Base-by-base conservation (phyloP, 2,888 invertebrate genomes). In the Lydus trimaculatus region DNA sequence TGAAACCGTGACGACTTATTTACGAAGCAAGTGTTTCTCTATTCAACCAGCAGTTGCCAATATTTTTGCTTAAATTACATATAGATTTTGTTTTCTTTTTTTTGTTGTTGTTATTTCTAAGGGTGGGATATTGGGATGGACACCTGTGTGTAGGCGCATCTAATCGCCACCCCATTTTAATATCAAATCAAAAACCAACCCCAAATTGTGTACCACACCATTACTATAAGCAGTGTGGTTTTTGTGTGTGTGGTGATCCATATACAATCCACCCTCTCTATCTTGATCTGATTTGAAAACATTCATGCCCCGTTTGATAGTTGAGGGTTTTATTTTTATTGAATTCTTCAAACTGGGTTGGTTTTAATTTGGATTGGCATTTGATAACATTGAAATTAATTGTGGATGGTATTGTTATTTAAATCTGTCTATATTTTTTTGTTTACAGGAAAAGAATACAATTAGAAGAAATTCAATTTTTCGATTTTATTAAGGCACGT, bases 81-180 rank as follows among this genome's bases (percentile, higher is more conserved):
- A 43, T 43, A 17, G 17, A 43, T 43, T 43, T 39, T 15, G 39
- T 39, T 13, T 39, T 39, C 5, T 13, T 23, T 25, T 23, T 20
- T 25, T 56, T 23, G 25, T 56, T 11, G 25, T 56, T 56, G 56
- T 56, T 56, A 20, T 56, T 56, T 23, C 25, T 3, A 8, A 58
- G 52, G 63, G 31, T 25, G 31, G 31, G 63, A 17, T 58, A 23
- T 39, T n/a, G 33, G 56, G 48, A 67, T 67, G 62, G 70, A 75
- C 79, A 79, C 78, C 79, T 79, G 79, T 79, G 79, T n/a, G 43
- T 63, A 66, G 66, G 74, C 78, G 76, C 71, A 70, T 65, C 79
- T 66, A 79, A 79, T 79, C 73, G 69, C 43, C 43, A 1, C 11
- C 63, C 78, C 78, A 72, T 66, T 68, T 59, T 61, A 59, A 64